A percentile compares a stretch with the other conserved stretches of the same genome.
Conservation (phyloP, 2,888 invertebrate species). For the Athetis lepigone region DNA sequence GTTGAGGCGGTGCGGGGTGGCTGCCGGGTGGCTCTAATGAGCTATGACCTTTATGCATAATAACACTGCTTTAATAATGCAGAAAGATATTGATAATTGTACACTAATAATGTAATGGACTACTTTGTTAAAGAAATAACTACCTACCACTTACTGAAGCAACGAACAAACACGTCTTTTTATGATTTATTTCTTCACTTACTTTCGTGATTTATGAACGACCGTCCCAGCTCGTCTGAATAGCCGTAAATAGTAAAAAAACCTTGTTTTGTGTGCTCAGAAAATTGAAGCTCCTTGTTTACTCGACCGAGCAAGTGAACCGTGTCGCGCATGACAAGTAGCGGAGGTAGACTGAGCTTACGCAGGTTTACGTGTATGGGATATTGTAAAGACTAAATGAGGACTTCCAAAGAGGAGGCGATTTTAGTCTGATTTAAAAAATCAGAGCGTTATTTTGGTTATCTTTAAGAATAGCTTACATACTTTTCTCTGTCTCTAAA, state of each 20-base stretch:
- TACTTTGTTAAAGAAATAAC: too few relatives aligned
- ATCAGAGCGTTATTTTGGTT: neutral
- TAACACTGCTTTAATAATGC: too few relatives aligned
- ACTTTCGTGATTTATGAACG: neutral
- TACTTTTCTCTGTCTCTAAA: too few relatives aligned
- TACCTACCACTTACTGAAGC: too few relatives aligned
- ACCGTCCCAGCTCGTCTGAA: neutral
- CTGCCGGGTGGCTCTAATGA: too few relatives aligned
- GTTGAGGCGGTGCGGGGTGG: too few relatives aligned
- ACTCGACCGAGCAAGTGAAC: slow-evolving; percentile 29
- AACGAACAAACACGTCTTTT: neutral
- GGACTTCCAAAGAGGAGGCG: too few relatives aligned
- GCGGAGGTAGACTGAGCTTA: slow-evolving; percentile 37
- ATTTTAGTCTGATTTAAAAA: neutral
- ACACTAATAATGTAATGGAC: too few relatives aligned
- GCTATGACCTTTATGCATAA: too few relatives aligned
- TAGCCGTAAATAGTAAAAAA: slow-evolving; percentile 24
- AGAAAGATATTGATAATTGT: too few relatives aligned
- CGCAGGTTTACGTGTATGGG: slow-evolving; percentile 22
- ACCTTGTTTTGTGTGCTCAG: slow-evolving; percentile 34
- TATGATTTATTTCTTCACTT: neutral
- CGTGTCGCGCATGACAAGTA: slow-evolving; percentile 56
- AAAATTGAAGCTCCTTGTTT: slow-evolving; percentile 42
- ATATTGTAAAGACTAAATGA: slow-evolving; percentile 5
- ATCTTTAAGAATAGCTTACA: too few relatives aligned